Evolutionary conservation across 2,113 vertebrate species (phyloP).

Genomic region (Myodes glareolus): DNA sequence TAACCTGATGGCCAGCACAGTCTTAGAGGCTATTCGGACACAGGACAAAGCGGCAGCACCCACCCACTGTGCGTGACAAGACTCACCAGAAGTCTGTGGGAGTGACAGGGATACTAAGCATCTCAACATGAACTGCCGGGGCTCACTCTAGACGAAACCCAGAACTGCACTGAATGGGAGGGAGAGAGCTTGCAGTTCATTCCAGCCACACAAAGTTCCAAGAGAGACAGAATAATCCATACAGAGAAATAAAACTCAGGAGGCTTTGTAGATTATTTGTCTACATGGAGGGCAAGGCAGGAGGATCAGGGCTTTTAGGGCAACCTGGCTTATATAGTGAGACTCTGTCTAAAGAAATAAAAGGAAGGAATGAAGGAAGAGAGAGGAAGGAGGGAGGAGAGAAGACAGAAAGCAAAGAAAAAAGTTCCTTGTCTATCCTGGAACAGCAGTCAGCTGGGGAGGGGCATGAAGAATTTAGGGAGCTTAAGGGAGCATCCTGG

Average conservation of each 20-base stretch:
- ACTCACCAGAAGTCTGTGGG: not conserved
- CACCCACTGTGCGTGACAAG: fast-evolving
- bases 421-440: not conserved
- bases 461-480: fast-evolving
- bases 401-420: not conserved
- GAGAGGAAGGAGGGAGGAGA: not conserved
- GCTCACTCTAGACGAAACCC: fast-evolving
- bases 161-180: fast-evolving
- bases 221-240: not conserved
- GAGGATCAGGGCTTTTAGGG: not conserved
- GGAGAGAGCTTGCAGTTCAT: fast-evolving
- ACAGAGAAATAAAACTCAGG: not conserved
- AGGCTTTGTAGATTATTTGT: not conserved
- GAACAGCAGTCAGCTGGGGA: not conserved
- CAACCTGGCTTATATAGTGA: not conserved
- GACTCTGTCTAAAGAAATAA: not conserved
- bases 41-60: no score
- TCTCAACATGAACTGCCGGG: not conserved
- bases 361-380: not conserved
- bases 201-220: not conserved
- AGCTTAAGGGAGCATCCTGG: not conserved
- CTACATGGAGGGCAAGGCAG: not conserved
- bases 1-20: no score
- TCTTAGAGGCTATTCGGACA: not conserved
- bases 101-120: not conserved